phyloP scores from a whole-genome alignment of 2,888 invertebrate genomes.

The Cheilosia impressa region DNA sequence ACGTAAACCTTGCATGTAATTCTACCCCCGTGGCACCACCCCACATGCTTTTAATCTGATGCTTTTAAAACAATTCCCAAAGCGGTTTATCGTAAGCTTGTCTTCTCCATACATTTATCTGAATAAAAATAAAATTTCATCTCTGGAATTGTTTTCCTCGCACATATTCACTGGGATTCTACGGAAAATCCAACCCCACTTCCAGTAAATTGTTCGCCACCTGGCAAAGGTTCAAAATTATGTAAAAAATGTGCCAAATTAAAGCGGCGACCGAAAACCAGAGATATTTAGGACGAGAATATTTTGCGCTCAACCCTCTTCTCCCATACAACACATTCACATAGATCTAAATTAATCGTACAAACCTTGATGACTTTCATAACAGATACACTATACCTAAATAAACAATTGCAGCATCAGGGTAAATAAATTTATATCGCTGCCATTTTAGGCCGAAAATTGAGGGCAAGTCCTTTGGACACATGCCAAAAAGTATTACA shows the following conservation, averaged over 20 bases:
- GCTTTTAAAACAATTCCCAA: too few species aligned
- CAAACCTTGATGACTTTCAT: neutral
- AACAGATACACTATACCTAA: neutral
- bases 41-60: too few species aligned
- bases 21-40: too few species aligned
- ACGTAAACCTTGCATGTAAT: too few species aligned
- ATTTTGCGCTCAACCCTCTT: neutral
- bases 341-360: neutral
- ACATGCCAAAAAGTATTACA: conserved; percentile 23
- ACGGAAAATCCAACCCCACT: neutral
- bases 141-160: neutral
- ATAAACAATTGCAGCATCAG: neutral
- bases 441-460: conserved; percentile 10
- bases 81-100: too few species aligned
- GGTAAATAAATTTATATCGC: conserved; percentile 5
- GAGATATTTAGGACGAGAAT: neutral
- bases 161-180: neutral
- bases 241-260: conserved; percentile 23
- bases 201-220: neutral
- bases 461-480: conserved; percentile 22
- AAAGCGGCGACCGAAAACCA: conserved; percentile 3
- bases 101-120: too few species aligned
- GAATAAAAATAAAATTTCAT: too few species aligned
- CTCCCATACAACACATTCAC: neutral
- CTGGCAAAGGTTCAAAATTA: conserved; percentile 28